These are phyloP conservation scores for Beris chalybata DNA, from an alignment of 2,888 invertebrate species.

Conservation along the genomic window DNA sequence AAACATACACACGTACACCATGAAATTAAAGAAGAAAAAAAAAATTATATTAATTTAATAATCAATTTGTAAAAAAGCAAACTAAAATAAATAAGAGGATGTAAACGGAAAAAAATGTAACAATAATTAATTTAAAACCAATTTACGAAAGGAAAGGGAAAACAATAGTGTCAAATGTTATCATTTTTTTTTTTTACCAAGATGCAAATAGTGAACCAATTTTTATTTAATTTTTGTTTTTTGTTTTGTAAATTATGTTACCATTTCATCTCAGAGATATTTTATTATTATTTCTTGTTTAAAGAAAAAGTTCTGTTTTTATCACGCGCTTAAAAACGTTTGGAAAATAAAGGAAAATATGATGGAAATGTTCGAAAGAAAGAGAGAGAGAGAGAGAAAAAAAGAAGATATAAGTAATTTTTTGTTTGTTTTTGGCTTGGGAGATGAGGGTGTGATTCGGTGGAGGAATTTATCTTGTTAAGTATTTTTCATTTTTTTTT, in stretches of 20 bases:
- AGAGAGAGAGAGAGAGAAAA: constrained; percentile 12
- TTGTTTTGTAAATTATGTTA: constrained; percentile 34
- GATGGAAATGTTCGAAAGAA: neutral
- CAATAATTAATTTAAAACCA: constrained; percentile 19
- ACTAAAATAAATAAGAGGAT: constrained; percentile 33
- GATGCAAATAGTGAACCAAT: constrained; percentile 28
- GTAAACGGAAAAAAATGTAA: constrained; percentile 31
- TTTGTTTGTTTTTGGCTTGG: constrained; percentile 24
- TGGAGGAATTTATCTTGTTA: constrained; percentile 28
- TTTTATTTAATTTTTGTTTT: constrained; percentile 13
- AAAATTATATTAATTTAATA: constrained; percentile 29
- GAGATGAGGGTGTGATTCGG: constrained; percentile 33
- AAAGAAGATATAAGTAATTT: constrained; percentile 5
- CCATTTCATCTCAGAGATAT: constrained; percentile 35
- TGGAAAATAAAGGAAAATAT: constrained; percentile 1
- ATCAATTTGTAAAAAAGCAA: constrained; percentile 30
- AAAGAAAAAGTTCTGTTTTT: constrained; percentile 12
- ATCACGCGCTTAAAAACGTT: constrained; percentile 6
- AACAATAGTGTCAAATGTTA: neutral
- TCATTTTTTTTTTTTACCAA: constrained; percentile 9
- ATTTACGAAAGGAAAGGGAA: too few species aligned
- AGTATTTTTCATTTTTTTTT: constrained; percentile 28
- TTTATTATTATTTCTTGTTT: constrained; percentile 15
- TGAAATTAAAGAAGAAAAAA: constrained; percentile 21
- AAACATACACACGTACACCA: constrained; percentile 28